Evolutionary conservation across 1,140 invertebrate genomes (phyloP), one percentile per base, ranked within the genome.

Genomic region (Portunus trituberculatus): DNA sequence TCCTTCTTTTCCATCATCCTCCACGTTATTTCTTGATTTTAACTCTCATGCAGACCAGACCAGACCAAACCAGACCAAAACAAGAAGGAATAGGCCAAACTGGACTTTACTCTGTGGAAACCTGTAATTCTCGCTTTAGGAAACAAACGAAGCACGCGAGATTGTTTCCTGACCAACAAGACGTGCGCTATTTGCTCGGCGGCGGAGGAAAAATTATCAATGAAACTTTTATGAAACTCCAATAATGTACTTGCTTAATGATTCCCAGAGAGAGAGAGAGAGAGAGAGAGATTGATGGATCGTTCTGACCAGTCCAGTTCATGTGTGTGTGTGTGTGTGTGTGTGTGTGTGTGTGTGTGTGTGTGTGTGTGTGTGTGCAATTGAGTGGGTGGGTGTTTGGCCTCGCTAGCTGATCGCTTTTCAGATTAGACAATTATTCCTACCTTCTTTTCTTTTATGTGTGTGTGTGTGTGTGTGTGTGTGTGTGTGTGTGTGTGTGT

Each of bases 211-310:
- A 7, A 76, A 76, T n/a, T 76, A 76, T 76, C 67, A 76, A 76
- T 76, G 67, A n/a, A 76, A 76, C 67, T 76, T 76, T 76, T 76
- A 20, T 76, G n/a, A 76, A 59, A 59, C 52, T 14, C 52, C 39
- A 39, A 39, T 6, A 39, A 39, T 39, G 39, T 39, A 39, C 39
- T 6, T 39, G 39, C 39, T 39, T 39, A 39, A 39, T 39, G 39
- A 2, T 39, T 39, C 39, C 39, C 39, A 39, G 52, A 59, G 52
- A 59, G 52, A 59, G 52, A 59, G 52, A 76, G 67, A 76, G 67
- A 76, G 67, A 76, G 67, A 76, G 25, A 76, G 67, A 76, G 67
- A 76, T 76, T 76, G 67, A 76, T 76, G 67, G 67, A 76, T 76
- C 25, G 25, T 76, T 76, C 67, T 76, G 67, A 76, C 67, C 67